Evolutionary conservation across 2,797 vertebrate species (phyloP), one percentile per base, ranked within the genome.

Genomic region (Chloroceryle amazona): DNA sequence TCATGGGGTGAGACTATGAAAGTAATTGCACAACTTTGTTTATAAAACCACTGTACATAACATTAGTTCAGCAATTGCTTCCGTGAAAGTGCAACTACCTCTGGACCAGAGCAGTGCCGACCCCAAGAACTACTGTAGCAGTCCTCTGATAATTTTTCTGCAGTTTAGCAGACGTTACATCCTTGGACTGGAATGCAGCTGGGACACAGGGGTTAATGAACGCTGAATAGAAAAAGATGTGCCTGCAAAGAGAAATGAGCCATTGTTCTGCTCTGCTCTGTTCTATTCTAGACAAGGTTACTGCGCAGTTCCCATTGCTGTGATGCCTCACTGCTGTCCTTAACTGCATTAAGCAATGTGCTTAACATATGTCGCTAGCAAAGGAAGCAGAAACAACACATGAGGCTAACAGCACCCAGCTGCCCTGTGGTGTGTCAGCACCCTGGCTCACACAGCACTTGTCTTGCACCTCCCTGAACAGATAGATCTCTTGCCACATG

Each of bases 221-320:
- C 57, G 76, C 74, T 93, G 78, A 96, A 85, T 1, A 91, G 90
- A 92, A 76, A 92, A 94, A 85, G 93, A 93, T 93, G 93, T 67
- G 90, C 75, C 81, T 89, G 86, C 92, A 85, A 67, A 92, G 89
- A 85, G 67, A 82, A 89, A 90, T 1, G 6, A 95, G 92, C 76
- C 76, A 65, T 66, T 90, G 88, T 82, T 95, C 78, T 63, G 81
- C 74, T 67, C n/a, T 12, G 2, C 37, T 90, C n/a, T 11, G 2
- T 33, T 90, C 86, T 89, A 21, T 89, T 91, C 80, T 71, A 83
- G 83, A 76, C 93, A 81, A 86, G 80, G 88, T 72, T 66, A 61
- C n/a, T 62, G 82, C 5, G 10, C 83, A 86, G 63, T 37, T 92
- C 73, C 82, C 76, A 35, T 6, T 33, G 2, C 58, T 4, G 35